phyloP scores from a whole-genome alignment of 2,888 invertebrate genomes.

The Galeruca laticollis region DNA sequence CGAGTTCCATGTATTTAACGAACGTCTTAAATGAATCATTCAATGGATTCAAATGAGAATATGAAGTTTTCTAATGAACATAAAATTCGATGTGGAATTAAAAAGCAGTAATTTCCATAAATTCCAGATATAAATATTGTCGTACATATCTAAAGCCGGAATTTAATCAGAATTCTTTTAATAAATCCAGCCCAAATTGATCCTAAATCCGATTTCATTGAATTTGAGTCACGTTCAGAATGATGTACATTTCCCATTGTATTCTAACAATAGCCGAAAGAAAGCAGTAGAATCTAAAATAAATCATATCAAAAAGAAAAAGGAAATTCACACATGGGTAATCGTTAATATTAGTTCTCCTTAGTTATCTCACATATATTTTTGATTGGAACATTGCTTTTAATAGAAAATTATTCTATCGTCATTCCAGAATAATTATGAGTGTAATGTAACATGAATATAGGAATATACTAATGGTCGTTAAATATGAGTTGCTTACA shows the following conservation, averaged over 20 bases:
- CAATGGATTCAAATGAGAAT: no score
- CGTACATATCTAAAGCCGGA: conserved; percentile 18
- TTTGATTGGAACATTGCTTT: no score
- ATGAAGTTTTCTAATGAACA: background rate
- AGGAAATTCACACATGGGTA: background rate
- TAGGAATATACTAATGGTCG: no score
- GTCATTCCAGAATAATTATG: no score
- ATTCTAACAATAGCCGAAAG: conserved; percentile 45
- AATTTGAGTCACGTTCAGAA: conserved; percentile 50
- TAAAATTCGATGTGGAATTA: background rate
- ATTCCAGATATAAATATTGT: conserved; percentile 10
- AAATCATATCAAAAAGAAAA: conserved; percentile 45
- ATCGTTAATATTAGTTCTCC: background rate
- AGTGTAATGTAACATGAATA: no score
- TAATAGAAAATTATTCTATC: no score
- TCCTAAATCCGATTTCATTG: conserved; percentile 37
- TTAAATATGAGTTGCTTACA: no score
- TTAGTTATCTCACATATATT: background rate
- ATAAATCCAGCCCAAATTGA: conserved; percentile 32
- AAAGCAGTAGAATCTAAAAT: conserved; percentile 48
- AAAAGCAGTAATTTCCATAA: conserved; percentile 17
- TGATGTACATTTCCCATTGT: conserved; percentile 50
- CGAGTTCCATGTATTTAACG: no score
- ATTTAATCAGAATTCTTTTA: conserved; percentile 31
- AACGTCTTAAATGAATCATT: no score